phyloP scores from a whole-genome alignment of 2,797 vertebrate species.

The Carapus acus region DNA sequence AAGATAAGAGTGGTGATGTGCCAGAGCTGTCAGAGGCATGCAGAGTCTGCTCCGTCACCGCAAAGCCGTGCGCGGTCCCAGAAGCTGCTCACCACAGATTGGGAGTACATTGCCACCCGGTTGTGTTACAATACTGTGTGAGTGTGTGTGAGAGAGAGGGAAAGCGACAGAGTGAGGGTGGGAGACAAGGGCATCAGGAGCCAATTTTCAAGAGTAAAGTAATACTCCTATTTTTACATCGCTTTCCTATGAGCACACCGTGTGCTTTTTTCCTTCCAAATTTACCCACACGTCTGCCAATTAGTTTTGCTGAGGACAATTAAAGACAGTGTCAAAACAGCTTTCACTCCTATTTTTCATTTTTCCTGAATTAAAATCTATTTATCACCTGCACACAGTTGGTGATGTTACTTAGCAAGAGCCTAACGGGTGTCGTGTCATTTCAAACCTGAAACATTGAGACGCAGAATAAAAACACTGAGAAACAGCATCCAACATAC shows the following conservation, averaged over 20 bases:
- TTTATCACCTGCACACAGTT: slow-evolving; percentile 49
- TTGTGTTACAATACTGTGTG: slow-evolving; percentile 18
- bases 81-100: slow-evolving; percentile 55
- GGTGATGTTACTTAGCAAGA: slow-evolving; percentile 44
- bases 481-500: slow-evolving; percentile 42
- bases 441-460: slow-evolving; percentile 43
- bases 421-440: slow-evolving; percentile 55
- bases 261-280: background rate
- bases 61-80: slow-evolving; percentile 51
- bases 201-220: slow-evolving; percentile 11
- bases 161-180: background rate
- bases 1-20: slow-evolving; percentile 39
- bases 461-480: too few relatives aligned
- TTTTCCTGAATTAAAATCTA: slow-evolving; percentile 42
- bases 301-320: slow-evolving; percentile 24
- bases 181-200: slow-evolving; percentile 9
- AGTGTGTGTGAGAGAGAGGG: background rate
- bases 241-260: slow-evolving; percentile 12
- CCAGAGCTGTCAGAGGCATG: slow-evolving; percentile 53
- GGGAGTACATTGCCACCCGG: slow-evolving; percentile 44
- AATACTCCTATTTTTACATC: slow-evolving; percentile 1
- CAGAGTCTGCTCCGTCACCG: slow-evolving; percentile 42
- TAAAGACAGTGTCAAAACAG: slow-evolving; percentile 23
- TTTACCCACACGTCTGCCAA: slow-evolving; percentile 15
- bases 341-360: slow-evolving; percentile 6